Base-by-base conservation (phyloP, 2,797 vertebrate genomes). In the Hypotaenidia okinawae region DNA sequence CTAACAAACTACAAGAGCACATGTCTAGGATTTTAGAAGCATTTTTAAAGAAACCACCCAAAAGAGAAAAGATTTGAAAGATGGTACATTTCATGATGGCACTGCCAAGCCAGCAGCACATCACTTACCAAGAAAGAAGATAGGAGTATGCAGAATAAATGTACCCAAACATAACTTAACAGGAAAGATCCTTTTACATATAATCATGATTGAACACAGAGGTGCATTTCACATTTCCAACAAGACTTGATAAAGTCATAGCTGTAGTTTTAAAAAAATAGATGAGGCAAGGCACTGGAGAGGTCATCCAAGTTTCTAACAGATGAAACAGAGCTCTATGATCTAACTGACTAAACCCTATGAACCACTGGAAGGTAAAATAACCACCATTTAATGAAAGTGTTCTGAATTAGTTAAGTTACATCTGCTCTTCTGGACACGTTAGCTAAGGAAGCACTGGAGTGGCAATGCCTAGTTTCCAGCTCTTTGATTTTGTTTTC, bases 401-500 rank as follows among this genome's bases (percentile, higher is more conserved):
- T 8, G 9, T 66, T 77, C 54, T 66, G 37, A 81, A 83, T 85
- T 83, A 91, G 47, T 68, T 70, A 58, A 66, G 27, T 39, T 82
- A n/a, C 21, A 67, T 23, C 59, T 72, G 64, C 63, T 78, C 59
- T 64, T 51, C 62, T 24, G 27, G 58, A 91, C 51, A 77, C 18
- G 45, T 68, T n/a, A 90, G 25, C 64, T 55, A 91, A 74, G 72
- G 27, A 59, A 90, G 69, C 30, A 54, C 30, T 90, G 47, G 47
- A 95, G 39, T 28, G 32, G 41, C 51, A 96, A 57, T 7, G 17
- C 37, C 43, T 61, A 16, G 28, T 67, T 96, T 89, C 75, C 81
- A 90, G 61, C 68, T 84, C 88, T 84, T 86, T 54, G 59, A 81
- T 62, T 95, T 62, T 27, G 51, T 84, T 95, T 93, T 69, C 51